phyloP scores from a whole-genome alignment of 2,888 invertebrate species.

The Anorthoa munda region DNA sequence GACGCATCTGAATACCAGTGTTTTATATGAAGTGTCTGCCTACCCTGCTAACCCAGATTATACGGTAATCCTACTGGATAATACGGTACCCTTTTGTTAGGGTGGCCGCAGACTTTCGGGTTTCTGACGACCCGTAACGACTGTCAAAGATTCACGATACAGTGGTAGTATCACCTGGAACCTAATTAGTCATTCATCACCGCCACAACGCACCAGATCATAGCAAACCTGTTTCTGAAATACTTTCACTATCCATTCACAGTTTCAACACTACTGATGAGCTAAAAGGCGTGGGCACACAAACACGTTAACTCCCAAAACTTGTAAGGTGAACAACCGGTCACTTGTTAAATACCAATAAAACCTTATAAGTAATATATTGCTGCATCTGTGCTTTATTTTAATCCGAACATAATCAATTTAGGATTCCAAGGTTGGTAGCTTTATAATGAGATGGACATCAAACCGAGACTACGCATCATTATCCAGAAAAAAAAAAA shows the following conservation, averaged over 20 bases:
- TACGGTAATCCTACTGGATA: no score
- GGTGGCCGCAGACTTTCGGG: no score
- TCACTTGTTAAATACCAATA: conserved; percentile 39
- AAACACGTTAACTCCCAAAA: conserved; percentile 12
- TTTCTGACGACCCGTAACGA: no score
- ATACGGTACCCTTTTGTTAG: no score
- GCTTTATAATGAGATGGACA: conserved; percentile 73
- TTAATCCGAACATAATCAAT: conserved; percentile 49
- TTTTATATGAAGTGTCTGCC: no score
- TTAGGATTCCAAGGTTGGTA: conserved; percentile 75
- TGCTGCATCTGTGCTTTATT: conserved; percentile 29
- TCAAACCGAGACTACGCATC: conserved; percentile 48
- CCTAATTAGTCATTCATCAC: conserved; percentile 14
- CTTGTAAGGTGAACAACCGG: conserved; percentile 20
- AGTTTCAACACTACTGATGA: conserved; percentile 44
- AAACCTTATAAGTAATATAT: conserved; percentile 50
- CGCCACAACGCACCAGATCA: background rate
- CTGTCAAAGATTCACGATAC: no score
- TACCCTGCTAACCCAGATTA: no score
- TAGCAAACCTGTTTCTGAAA: conserved; percentile 42
- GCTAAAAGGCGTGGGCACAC: conserved; percentile 29
- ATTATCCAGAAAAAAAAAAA: no score
- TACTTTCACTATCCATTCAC: conserved; percentile 43
- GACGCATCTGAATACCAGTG: no score
- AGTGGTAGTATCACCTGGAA: background rate